Evolutionary conservation across 2,888 invertebrate genomes (phyloP).

Genomic region (Neuroscelio doddi): DNA sequence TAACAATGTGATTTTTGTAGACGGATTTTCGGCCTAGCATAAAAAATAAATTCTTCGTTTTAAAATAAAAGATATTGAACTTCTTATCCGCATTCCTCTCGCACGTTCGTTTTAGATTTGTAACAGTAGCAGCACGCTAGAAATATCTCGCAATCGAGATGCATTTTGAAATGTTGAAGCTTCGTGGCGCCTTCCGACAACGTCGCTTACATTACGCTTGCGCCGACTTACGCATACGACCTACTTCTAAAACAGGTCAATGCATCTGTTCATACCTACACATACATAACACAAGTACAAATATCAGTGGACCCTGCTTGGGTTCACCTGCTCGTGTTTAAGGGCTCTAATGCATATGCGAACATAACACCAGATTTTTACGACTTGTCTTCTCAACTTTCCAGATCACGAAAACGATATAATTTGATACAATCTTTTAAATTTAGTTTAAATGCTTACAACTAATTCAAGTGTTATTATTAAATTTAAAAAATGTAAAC

Average conservation of each 20-base stretch:
- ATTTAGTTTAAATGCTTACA: too few relatives aligned
- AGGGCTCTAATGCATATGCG: slow-evolving; percentile 43
- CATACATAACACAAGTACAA: slow-evolving; percentile 19
- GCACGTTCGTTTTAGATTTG: background rate
- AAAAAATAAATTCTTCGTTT: too few relatives aligned
- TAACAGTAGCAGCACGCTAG: slow-evolving; percentile 10
- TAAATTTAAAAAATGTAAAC: too few relatives aligned
- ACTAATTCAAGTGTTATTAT: too few relatives aligned
- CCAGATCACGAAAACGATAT: background rate
- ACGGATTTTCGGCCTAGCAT: too few relatives aligned
- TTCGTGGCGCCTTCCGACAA: slow-evolving; percentile 39
- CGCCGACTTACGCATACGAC: slow-evolving; percentile 19
- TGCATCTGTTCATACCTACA: slow-evolving; percentile 21
- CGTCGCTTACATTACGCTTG: slow-evolving; percentile 16
- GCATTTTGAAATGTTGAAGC: slow-evolving; percentile 10
- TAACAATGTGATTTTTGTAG: too few relatives aligned
- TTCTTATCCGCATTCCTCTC: slow-evolving; percentile 6
- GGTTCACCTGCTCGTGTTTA: slow-evolving; percentile 41
- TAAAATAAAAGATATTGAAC: background rate
- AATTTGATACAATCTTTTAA: too few relatives aligned
- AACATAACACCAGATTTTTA: slow-evolving; percentile 38
- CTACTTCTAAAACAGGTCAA: slow-evolving; percentile 20
- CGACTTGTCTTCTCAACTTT: slow-evolving; percentile 24
- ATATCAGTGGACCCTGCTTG: slow-evolving; percentile 12
- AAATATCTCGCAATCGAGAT: slow-evolving; percentile 28